These are phyloP conservation scores for Melanchra persicariae DNA, from an alignment of 2,888 invertebrate genomes.

Conservation along the genomic window DNA sequence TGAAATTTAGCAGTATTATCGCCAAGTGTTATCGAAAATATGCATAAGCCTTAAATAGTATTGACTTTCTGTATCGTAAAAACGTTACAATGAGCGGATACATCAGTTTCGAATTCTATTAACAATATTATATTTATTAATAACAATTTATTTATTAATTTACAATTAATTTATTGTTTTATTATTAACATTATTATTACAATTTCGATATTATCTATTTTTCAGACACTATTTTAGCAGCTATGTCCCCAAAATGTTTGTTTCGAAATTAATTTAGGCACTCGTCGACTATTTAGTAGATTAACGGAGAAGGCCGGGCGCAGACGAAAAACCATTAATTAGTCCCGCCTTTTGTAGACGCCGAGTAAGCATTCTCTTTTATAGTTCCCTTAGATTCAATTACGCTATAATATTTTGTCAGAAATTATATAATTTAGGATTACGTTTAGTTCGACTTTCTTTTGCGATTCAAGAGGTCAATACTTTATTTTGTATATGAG, in stretches of 20 bases:
- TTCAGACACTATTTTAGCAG: slow-evolving; percentile 28
- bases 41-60: too few relatives aligned
- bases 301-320: slow-evolving; percentile 50
- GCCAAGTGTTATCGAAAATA: too few relatives aligned
- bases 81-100: too few relatives aligned
- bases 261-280: slow-evolving; percentile 56
- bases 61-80: too few relatives aligned
- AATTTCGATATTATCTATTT: background rate
- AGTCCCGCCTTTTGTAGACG: slow-evolving; percentile 56
- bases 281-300: slow-evolving; percentile 55
- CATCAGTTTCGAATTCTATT: too few relatives aligned
- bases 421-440: slow-evolving; percentile 43
- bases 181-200: too few relatives aligned
- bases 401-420: slow-evolving; percentile 50
- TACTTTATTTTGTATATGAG: background rate
- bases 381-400: slow-evolving; percentile 51
- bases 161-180: too few relatives aligned
- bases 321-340: slow-evolving; percentile 64
- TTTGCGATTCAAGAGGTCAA: background rate
- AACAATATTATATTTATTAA: too few relatives aligned
- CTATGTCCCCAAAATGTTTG: slow-evolving; percentile 23
- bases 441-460: slow-evolving; percentile 4
- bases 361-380: slow-evolving; percentile 58
- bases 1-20: too few relatives aligned
- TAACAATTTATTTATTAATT: too few relatives aligned